A percentile compares a stretch with the other conserved stretches of the same genome.
Evolutionary conservation across 2,797 vertebrate species (phyloP).

Genomic region (Acanthopagrus latus): DNA sequence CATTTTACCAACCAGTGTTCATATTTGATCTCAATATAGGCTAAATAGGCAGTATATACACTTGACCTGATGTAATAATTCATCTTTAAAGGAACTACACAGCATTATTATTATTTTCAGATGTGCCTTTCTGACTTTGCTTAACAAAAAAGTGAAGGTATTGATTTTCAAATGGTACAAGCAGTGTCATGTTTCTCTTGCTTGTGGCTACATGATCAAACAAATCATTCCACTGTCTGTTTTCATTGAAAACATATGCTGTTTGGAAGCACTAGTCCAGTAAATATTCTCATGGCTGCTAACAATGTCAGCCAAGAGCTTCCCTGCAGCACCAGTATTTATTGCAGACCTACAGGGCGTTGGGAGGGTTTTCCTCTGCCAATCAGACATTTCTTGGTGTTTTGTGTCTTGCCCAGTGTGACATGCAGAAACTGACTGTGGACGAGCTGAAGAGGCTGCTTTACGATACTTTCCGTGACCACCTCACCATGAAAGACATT

Average conservation of each 20-base stretch:
- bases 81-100: conserved; percentile 23
- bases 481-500: conserved; percentile 99
- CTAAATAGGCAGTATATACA: too few species aligned
- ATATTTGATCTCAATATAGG: too few species aligned
- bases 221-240: neutral
- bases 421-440: conserved; percentile 99
- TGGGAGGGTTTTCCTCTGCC: conserved; percentile 25
- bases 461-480: conserved; percentile 97
- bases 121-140: conserved; percentile 7
- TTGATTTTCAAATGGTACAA: conserved; percentile 9
- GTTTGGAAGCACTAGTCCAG: neutral
- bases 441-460: conserved; percentile 97
- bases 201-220: conserved; percentile 27
- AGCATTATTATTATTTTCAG: conserved; percentile 16
- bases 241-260: conserved; percentile 10
- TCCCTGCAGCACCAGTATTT: neutral
- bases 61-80: too few species aligned
- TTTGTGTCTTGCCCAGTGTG: conserved; percentile 86
- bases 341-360: conserved; percentile 25
- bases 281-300: neutral
- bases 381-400: conserved; percentile 37
- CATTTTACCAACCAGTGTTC: too few species aligned
- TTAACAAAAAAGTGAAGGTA: neutral
- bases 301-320: conserved; percentile 3
- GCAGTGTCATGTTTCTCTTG: neutral